Evolutionary conservation across 2,888 invertebrate species (phyloP), one percentile per base, ranked within the genome.

Genomic region (Agrotis puta): DNA sequence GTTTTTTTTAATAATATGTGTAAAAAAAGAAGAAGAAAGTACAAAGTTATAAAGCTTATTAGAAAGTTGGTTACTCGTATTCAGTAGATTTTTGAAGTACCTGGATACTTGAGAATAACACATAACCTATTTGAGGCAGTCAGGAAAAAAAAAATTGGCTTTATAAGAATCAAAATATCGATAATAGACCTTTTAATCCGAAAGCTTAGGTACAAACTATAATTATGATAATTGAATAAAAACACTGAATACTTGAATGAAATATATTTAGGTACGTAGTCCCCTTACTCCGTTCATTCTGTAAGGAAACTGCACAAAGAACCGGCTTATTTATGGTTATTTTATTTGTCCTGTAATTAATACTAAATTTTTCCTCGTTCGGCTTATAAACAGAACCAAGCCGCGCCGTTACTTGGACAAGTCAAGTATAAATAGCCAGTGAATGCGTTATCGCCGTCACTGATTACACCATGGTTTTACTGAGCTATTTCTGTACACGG

Each of bases 401-500:
- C 56, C 48, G 59, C 7, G 43, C 73, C 14, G 75, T 24, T 64
- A 43, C 54, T 63, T 50, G 64, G 48, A 33, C 24, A 24, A 6
- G 0, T 80, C 24, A 24, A 6, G 0, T 80, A 63, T 72, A 63
- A 79, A 79, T 80, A 79, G 64, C 39, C 9, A 18, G n/a, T 14
- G 43, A 47, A 51, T 13, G 50, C 48, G 24, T 62, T 79, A 79
- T 80, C 80, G 61, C 33, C 24, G 24, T 72, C 58, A 63, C 62
- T 64, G 81, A 79, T 79, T 76, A 68, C 63, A 51, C n/a, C 64
- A 59, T 51, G 48, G 18, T 54, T 76, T 59, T 56, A 27, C 39
- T 22, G 3, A 39, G 53, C 54, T 80, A 75, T 78, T 81, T 81
- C 24, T 65, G 64, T 58, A 62, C n/a, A 22, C 64, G 79, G 71